Evolutionary conservation across 1,140 invertebrate genomes (phyloP), one percentile per base, ranked within the genome.

Genomic region (Lerema accius): DNA sequence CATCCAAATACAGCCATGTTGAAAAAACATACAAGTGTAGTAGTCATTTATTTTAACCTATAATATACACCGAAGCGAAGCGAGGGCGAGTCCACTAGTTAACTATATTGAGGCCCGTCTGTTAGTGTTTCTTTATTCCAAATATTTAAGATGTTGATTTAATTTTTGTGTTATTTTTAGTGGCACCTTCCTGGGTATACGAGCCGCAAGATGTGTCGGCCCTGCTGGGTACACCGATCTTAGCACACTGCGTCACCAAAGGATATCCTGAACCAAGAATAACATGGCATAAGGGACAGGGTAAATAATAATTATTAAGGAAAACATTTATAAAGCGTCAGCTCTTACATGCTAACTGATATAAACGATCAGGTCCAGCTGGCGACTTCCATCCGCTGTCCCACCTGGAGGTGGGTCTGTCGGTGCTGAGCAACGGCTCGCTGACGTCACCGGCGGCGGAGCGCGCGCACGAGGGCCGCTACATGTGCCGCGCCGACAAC

Each of bases 401-500:
- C 28, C 90, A 86, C 35, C 69, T 92, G 45, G 93, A 93, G 53
- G 85, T 92, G 14, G 89, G 93, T 32, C 87, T 92, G 42, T 86
- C 90, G 17, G 90, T 93, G 45, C 90, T 95, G 69, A 83, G 90
- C 13, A 96, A 96, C 80, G 94, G 95, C 6, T 95, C 95, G 9
- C 82, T 96, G 11, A 92, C 94, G 72, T 93, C 96, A 0, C 93
- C 94, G 16, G 91, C 94, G 6, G 95, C 95, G 0, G 93, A 94
- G 14, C 93, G 94, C 23, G 92, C 93, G 63, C 95, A 96, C 80
- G 95, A 96, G 79, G 96, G 96, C 0, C 94, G 94, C 78, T 98
- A 97, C 86, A 93, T 97, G 73, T 98, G 97, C 77, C 93, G 96
- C 43, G 95, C 96, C 0, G 95, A 94, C 61, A 98, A 98, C 80